Base-by-base conservation (phyloP, 2,888 invertebrate species). In the Drosophila picticornis region DNA sequence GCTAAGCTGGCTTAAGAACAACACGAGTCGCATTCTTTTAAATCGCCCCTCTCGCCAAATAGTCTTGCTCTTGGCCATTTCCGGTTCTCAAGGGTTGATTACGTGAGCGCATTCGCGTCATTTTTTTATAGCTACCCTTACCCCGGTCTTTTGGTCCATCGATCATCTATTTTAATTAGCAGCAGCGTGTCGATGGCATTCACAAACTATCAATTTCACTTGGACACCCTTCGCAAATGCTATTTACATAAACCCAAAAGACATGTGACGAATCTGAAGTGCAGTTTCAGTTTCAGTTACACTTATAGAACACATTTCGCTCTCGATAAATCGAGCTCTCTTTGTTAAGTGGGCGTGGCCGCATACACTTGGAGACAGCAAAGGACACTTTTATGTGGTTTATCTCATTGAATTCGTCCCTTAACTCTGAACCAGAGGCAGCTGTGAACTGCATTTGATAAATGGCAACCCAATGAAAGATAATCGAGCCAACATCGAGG, bases 131-230 rank as follows among this genome's bases (percentile, higher is more conserved):
- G 65, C 75, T 72, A 71, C 75, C 62, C 63, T 57, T 13, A 19
- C 9, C 22, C 19, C 46, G 32, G 56, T 16, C 50, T 50, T 9
- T 36, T 52, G 62, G 52, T 63, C 74, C 71, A 88, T 88, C 91
- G 85, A 88, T 88, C 91, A 90, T 88, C 88, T 75, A 75, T 88
- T 90, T 88, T 88, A 88, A 88, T 88, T 88, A 88, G 88, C 88
- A 83, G 83, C 83, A 88, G 91, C 61, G 90, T 91, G 91, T 90
- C 88, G 88, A 88, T 88, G 66, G 77, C 88, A 91, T 87, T 77
- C 80, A 84, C 83, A 84, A 89, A 87, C 91, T 87, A 87, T 87
- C 87, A 90, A 87, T 90, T 90, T 87, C 87, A 90, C 70, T 89
- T 69, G 81, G 56, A 72, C 88, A 78, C 84, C 89, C 90, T 73